Evolutionary conservation across 2,888 invertebrate genomes (phyloP).

Genomic region (Sesia apiformis): DNA sequence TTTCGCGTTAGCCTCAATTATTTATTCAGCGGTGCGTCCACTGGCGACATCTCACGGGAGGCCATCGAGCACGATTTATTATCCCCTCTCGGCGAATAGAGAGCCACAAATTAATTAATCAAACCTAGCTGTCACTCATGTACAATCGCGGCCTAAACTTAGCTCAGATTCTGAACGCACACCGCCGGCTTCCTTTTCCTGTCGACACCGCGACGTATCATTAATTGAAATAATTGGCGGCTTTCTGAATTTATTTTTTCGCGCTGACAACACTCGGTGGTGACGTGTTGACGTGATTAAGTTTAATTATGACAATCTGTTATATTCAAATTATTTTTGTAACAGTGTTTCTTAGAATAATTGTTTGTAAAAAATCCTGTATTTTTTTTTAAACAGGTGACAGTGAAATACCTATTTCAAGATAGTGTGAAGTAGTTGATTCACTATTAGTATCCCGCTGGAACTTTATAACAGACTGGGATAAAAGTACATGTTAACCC

Average conservation of each 20-base stretch:
- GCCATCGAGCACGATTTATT: conserved; percentile 62
- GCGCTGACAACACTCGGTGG: conserved; percentile 43
- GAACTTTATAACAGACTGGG: neutral
- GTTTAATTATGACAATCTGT: no score
- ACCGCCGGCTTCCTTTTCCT: conserved; percentile 60
- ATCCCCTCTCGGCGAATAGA: conserved; percentile 52
- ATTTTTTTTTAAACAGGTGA: no score
- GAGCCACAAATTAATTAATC: conserved; percentile 67
- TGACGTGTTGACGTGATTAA: no score
- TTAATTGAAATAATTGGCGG: conserved; percentile 72
- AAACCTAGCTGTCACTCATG: conserved; percentile 65
- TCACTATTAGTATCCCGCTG: no score
- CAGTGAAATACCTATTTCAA: no score
- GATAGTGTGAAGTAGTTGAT: no score
- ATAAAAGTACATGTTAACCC: neutral
- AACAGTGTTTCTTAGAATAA: no score
- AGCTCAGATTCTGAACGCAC: conserved; percentile 31
- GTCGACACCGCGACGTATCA: conserved; percentile 57
- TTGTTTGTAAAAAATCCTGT: no score
- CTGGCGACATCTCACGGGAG: conserved; percentile 69
- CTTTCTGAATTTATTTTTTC: conserved; percentile 49
- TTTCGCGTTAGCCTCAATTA: conserved; percentile 62
- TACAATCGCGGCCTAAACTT: conserved; percentile 58
- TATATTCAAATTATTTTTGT: no score
- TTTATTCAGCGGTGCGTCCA: conserved; percentile 55